Evolutionary conservation across 2,888 invertebrate genomes (phyloP).

Genomic region (Habroteleia sp.): DNA sequence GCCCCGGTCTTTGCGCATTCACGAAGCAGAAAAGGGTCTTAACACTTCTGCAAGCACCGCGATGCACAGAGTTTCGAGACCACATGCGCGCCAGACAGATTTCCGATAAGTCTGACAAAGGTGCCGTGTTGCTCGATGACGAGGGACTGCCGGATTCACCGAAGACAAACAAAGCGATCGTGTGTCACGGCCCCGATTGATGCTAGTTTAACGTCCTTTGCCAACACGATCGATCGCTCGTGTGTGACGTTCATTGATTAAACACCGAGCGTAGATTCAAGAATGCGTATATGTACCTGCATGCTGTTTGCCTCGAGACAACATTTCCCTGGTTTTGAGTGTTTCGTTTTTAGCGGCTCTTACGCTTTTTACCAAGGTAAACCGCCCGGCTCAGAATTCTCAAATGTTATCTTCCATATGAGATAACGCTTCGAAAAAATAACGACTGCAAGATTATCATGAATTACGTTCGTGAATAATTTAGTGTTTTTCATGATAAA

Average conservation of each 20-base stretch:
- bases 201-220: slow-evolving; percentile 59
- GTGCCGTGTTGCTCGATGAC: slow-evolving; percentile 44
- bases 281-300: slow-evolving; percentile 37
- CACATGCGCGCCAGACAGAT: slow-evolving; percentile 40
- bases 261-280: slow-evolving; percentile 40
- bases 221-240: slow-evolving; percentile 37
- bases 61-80: slow-evolving; percentile 15
- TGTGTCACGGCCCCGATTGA: slow-evolving; percentile 51
- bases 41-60: slow-evolving; percentile 33
- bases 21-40: slow-evolving; percentile 34
- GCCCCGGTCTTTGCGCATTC: slow-evolving; percentile 33
- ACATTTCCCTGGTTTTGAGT: slow-evolving; percentile 6
- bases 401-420: too few relatives aligned
- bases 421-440: too few relatives aligned
- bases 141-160: slow-evolving; percentile 35
- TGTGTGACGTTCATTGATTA: slow-evolving; percentile 45
- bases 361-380: too few relatives aligned
- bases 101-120: slow-evolving; percentile 56
- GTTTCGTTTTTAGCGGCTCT: slow-evolving; percentile 13
- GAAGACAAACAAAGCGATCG: slow-evolving; percentile 54
- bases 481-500: too few relatives aligned
- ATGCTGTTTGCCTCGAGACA: slow-evolving; percentile 26
- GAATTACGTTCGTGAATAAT: too few relatives aligned
- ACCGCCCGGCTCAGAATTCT: too few relatives aligned
- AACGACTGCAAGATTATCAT: too few relatives aligned